Percentiles rank a stretch among this genome's conserved stretches.
phyloP scores from a whole-genome alignment of 2,888 invertebrate species.

The Aspidiotus destructor region DNA sequence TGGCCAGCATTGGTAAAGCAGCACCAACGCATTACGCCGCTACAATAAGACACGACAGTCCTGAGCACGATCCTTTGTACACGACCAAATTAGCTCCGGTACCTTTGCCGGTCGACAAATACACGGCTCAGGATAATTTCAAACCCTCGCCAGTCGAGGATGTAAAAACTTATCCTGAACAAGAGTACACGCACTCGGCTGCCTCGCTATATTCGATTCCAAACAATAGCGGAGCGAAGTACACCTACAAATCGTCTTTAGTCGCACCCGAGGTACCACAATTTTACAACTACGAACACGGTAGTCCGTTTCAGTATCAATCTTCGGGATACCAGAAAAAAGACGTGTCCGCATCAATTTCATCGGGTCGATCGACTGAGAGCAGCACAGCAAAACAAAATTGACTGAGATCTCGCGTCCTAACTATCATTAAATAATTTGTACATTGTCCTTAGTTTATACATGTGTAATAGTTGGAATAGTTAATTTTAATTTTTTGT shows the following conservation, averaged over 20 bases:
- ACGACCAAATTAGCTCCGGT: constrained; percentile 9
- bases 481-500: too few relatives aligned
- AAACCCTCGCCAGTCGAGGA: constrained; percentile 5
- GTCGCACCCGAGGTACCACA: not conserved
- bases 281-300: not conserved
- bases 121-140: constrained; percentile 9
- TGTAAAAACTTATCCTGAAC: constrained; percentile 15
- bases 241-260: constrained; percentile 16
- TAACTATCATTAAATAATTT: not conserved
- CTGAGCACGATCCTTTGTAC: constrained; percentile 1
- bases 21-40: constrained; percentile 16
- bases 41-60: constrained; percentile 18
- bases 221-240: constrained; percentile 1
- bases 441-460: too few relatives aligned
- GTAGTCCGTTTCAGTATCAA: constrained; percentile 3
- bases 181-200: constrained; percentile 4
- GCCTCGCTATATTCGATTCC: not conserved
- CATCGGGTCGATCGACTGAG: constrained; percentile 15
- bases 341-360: constrained; percentile 22
- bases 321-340: constrained; percentile 17
- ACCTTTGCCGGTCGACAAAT: constrained; percentile 26
- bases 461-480: too few relatives aligned
- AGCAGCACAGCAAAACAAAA: constrained; percentile 15
- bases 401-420: constrained; percentile 14
- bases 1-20: constrained; percentile 22